These are phyloP conservation scores for Eupelmus urozonus DNA, from an alignment of 2,888 invertebrate species.

Conservation along the genomic window DNA sequence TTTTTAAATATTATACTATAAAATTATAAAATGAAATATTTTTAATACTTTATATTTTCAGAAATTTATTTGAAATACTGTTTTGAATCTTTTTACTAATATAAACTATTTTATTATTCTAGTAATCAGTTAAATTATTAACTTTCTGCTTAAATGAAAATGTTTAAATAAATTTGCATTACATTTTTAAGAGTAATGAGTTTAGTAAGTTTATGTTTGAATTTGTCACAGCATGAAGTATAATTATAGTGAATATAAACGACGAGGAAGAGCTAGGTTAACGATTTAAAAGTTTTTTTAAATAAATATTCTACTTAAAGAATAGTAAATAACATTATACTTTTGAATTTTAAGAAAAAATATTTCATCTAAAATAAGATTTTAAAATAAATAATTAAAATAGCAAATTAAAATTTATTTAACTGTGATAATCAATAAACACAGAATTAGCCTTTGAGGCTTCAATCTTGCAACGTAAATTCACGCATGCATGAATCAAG, in stretches of 20 bases:
- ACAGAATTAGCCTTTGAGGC: background rate
- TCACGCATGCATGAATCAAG: slow-evolving; percentile 8
- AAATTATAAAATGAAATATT: background rate
- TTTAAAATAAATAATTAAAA: background rate
- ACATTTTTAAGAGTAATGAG: background rate
- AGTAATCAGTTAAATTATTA: slow-evolving; percentile 5
- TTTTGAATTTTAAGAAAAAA: background rate
- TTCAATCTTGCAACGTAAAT: slow-evolving; percentile 3
- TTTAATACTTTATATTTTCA: slow-evolving; percentile 11
- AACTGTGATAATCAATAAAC: background rate
- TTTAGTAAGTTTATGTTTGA: slow-evolving; percentile 7
- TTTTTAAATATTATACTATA: slow-evolving; percentile 20
- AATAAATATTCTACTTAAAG: background rate
- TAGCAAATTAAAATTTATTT: background rate
- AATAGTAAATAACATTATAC: too few relatives aligned
- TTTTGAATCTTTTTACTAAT: background rate
- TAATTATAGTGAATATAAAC: background rate
- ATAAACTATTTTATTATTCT: background rate
- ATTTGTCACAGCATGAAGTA: background rate
- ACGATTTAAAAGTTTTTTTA: too few relatives aligned
- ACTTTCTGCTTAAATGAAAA: slow-evolving; percentile 3
- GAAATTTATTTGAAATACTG: background rate
- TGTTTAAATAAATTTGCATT: background rate
- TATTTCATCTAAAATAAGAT: too few relatives aligned
- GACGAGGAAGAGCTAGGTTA: slow-evolving; percentile 32